Conservation (phyloP, 2,888 invertebrate genomes). For the Cancer borealis region DNA sequence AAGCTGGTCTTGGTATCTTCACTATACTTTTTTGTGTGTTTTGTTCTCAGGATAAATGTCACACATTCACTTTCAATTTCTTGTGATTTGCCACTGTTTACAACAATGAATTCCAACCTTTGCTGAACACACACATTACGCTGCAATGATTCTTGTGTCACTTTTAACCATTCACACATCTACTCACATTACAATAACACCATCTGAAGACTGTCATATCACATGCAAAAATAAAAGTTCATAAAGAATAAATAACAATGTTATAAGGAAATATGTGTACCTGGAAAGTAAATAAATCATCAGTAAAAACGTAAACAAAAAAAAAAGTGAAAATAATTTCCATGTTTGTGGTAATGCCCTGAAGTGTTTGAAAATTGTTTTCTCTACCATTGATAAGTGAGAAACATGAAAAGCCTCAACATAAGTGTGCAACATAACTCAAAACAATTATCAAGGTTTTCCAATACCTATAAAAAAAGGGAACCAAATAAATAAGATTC, state of each 20-base stretch:
- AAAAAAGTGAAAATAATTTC: background rate
- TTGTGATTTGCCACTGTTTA: background rate
- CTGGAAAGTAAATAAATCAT: background rate
- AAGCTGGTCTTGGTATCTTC: background rate
- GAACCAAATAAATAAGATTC: background rate
- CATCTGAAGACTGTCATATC: background rate
- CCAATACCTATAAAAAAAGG: background rate
- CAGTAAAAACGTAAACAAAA: background rate
- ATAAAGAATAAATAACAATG: background rate
- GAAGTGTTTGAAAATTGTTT: background rate
- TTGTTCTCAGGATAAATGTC: background rate
- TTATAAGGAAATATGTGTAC: background rate
- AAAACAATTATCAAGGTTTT: background rate
- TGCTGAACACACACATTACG: constrained; percentile 21
- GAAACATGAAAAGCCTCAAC: background rate
- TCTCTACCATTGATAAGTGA: background rate
- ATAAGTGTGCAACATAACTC: background rate
- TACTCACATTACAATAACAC: background rate
- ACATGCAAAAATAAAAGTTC: background rate
- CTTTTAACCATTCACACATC: constrained; percentile 3
- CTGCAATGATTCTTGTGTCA: background rate
- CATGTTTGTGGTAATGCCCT: background rate
- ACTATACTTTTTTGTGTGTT: constrained; percentile 10
- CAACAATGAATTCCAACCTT: background rate
- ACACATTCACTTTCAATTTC: constrained; percentile 16